Base-by-base conservation (phyloP, 2,888 invertebrate species). In the Corythucha ciliata region DNA sequence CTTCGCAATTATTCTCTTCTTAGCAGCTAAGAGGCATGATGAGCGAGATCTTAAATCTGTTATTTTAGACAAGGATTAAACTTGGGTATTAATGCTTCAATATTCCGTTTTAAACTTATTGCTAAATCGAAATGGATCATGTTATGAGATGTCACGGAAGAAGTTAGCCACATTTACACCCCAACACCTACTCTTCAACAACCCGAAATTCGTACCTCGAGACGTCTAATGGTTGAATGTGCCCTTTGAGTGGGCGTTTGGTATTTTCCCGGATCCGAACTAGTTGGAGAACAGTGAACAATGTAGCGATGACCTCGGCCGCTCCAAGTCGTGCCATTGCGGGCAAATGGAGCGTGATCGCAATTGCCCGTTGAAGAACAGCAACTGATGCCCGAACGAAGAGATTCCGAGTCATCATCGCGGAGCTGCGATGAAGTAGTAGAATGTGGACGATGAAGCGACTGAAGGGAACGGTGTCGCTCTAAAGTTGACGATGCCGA, bases 241-340 rank as follows among this genome's bases (percentile, higher is more conserved):
- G 87, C 87, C 55, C 89, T 73, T 67, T 90, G 90, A 1, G 89
- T 90, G 12, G 90, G 90, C 46, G 90, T 90, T 52, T 89, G 74
- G 68, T 90, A 90, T 63, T 88, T 85, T 55, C 86, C 82, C 42
- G 83, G 80, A 42, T 80, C 78, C 4, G 81, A 79, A 66, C 84
- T 81, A 1, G 48, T 48, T 58, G 83, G 80, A 48, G 85, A 84
- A 67, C 89, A 89, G 67, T 89, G 89, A 42, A 88, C 79, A 54
- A 89, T 85, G 67, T 85, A 89, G 61, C 84, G 81, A 72, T 78
- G 79, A 54, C 77, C 78, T 45, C 79, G 71, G 6, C 79, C 79
- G 65, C 80, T 80, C 62, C 79, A 80, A 8, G 80, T 80, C 33
- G 80, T 80, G 26, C 80, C 80, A 66, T 80, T 80, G 61, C 79